Conservation (phyloP, 2,888 invertebrate species). For the Tetragonisca angustula region DNA sequence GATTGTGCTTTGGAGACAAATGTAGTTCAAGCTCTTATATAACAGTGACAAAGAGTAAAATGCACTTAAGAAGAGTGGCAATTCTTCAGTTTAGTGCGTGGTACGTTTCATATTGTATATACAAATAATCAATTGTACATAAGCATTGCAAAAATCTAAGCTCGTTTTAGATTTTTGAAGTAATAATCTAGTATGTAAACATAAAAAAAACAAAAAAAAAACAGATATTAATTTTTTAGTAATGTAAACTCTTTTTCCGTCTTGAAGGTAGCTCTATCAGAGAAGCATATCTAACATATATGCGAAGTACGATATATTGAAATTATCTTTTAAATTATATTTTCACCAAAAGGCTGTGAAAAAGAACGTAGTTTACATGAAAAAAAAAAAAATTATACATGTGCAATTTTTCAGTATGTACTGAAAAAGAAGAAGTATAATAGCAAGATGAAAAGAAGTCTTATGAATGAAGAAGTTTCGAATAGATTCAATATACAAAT, state of each 20-base stretch:
- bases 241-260: slow-evolving; percentile 30
- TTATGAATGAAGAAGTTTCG: no score
- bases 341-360: slow-evolving; percentile 76
- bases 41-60: slow-evolving; percentile 52
- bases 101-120: slow-evolving; percentile 47
- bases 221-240: slow-evolving; percentile 31
- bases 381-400: slow-evolving; percentile 47
- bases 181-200: slow-evolving; percentile 36
- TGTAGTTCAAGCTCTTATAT: slow-evolving; percentile 33
- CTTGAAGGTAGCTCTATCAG: slow-evolving; percentile 32
- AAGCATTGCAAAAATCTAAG: slow-evolving; percentile 41
- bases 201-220: slow-evolving; percentile 2
- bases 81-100: neutral
- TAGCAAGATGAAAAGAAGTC: no score
- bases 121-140: slow-evolving; percentile 48
- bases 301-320: slow-evolving; percentile 36
- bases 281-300: slow-evolving; percentile 43
- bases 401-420: slow-evolving; percentile 75
- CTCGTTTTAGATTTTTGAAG: slow-evolving; percentile 40
- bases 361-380: slow-evolving; percentile 46
- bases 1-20: neutral
- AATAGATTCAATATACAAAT: no score
- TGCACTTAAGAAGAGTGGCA: slow-evolving; percentile 15
- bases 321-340: slow-evolving; percentile 59
- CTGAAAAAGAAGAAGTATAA: slow-evolving; percentile 11